Base-by-base conservation (phyloP, 2,888 invertebrate species). In the Trichacis sp. region DNA sequence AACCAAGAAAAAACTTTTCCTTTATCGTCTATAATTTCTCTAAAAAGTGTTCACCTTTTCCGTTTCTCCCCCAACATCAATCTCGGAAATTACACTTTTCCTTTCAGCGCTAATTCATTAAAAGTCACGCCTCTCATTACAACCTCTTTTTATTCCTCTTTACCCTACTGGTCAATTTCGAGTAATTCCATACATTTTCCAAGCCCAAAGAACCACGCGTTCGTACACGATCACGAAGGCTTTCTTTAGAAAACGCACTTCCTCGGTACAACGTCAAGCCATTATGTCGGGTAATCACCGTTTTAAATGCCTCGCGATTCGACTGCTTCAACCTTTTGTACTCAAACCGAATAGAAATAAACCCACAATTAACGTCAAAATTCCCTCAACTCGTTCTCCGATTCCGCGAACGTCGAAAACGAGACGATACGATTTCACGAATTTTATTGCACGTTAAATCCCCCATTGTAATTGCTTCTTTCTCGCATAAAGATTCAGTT, bases 191-290 rank as follows among this genome's bases (percentile, higher is more conserved):
- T 54, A 46, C 61, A 33, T 61, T 45, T 51, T 57, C 30, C 24
- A n/a, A n/a, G n/a, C n/a, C n/a, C n/a, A n/a, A n/a, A n/a, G 56
- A 65, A 55, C 54, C 46, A 42, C 12, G 14, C 57, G 47, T 56
- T 33, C 54, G 50, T 53, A 52, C 46, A 14, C 47, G 53, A 53
- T 65, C 50, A 61, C 48, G 17, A 46, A 61, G 50, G 65, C 65
- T 65, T 65, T 65, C 65, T 65, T 65, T 65, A 65, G 65, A 65
- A 65, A 65, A 58, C 61, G 61, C 54, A 54, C 52, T 65, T 59
- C 57, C 60, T 57, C 60, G 20, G 51, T 51, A 50, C 60, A 45
- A 20, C 53, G 45, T 61, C 15, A 47, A 57, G 57, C 50, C 61
- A 65, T 61, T 65, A 65, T 65, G 61, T 61, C 61, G 49, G 65